Evolutionary conservation across 2,888 invertebrate genomes (phyloP).

Genomic region (Pandemis corylana): DNA sequence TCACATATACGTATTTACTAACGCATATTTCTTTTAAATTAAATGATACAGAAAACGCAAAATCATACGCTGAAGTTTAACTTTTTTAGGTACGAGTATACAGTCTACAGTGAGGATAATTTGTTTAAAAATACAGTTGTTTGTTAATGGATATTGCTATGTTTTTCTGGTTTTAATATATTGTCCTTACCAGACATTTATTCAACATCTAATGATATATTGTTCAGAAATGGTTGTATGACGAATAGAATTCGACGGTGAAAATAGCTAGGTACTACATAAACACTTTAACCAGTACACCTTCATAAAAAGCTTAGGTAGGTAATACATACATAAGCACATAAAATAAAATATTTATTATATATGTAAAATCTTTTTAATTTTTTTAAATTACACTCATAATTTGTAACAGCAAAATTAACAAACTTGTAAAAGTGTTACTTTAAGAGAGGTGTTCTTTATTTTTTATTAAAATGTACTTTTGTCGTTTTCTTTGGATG

Average conservation of each 20-base stretch:
- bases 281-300: neutral
- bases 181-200: neutral
- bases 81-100: neutral
- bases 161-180: neutral
- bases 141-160: too few species aligned
- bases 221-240: constrained; percentile 1
- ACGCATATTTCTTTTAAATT: constrained; percentile 1
- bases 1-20: neutral
- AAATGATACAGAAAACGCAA: neutral
- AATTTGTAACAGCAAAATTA: too few species aligned
- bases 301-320: too few species aligned
- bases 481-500: too few species aligned
- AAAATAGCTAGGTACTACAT: neutral
- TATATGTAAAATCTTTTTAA: too few species aligned
- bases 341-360: too few species aligned
- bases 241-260: neutral
- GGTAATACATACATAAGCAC: too few species aligned
- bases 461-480: too few species aligned
- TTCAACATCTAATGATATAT: neutral
- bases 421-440: too few species aligned
- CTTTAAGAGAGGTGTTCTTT: too few species aligned
- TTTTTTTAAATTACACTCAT: too few species aligned
- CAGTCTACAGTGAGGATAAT: neutral
- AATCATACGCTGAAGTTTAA: neutral
- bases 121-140: neutral